phyloP scores from a whole-genome alignment of 2,888 invertebrate species.

The Drosophila eohydei region DNA sequence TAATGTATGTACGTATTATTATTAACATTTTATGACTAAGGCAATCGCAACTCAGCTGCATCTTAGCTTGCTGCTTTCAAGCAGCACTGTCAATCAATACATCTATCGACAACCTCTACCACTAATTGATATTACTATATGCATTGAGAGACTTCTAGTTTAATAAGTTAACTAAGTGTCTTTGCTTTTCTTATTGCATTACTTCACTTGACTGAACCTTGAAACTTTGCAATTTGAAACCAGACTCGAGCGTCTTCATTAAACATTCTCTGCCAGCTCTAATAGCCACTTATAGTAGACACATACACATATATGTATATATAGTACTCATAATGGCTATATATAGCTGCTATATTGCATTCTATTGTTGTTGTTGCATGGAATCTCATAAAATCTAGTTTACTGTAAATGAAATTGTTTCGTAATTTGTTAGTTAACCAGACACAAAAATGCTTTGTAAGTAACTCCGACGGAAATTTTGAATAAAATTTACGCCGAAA shows the following conservation, averaged over 20 bases:
- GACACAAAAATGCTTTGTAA: slow-evolving; percentile 18
- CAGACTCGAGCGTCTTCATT: background rate
- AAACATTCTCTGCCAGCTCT: slow-evolving; percentile 1
- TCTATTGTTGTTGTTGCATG: background rate
- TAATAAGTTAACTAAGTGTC: slow-evolving; percentile 3
- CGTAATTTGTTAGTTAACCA: slow-evolving; percentile 15
- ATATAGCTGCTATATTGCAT: slow-evolving; percentile 1
- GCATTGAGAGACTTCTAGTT: background rate
- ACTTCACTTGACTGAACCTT: background rate
- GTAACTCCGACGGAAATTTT: slow-evolving; percentile 5
- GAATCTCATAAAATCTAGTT: slow-evolving; percentile 5
- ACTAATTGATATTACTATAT: background rate
- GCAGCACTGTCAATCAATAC: too few species aligned
- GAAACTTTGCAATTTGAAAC: slow-evolving; percentile 4
- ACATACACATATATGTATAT: background rate
- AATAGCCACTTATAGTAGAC: background rate
- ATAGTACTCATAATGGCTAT: background rate
- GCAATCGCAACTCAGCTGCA: too few species aligned
- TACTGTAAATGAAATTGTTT: slow-evolving; percentile 11
- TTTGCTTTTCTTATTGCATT: background rate
- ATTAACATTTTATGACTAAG: too few species aligned
- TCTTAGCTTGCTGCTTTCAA: too few species aligned
- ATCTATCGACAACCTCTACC: too few species aligned
- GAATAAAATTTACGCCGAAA: slow-evolving; percentile 6
- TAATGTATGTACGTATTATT: too few species aligned